Evolutionary conservation across 2,797 vertebrate genomes (phyloP).

Genomic region (Pelodytes ibericus): DNA sequence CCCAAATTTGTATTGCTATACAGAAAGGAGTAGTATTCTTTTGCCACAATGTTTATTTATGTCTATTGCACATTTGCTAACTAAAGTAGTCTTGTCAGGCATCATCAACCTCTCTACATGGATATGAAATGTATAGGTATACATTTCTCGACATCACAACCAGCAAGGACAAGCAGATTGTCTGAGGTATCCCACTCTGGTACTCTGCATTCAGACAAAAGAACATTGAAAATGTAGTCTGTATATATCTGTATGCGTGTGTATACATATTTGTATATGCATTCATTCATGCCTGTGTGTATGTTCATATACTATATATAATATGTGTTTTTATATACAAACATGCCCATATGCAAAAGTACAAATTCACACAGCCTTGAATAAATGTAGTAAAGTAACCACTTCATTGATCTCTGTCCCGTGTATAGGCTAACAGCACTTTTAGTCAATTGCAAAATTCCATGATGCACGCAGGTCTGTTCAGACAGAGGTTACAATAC

Average conservation of each 20-base stretch:
- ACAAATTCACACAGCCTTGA: not conserved
- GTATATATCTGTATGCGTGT: not conserved
- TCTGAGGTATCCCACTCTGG: no score
- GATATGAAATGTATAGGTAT: not conserved
- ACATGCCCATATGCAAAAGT: not conserved
- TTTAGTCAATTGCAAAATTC: conserved; percentile 35
- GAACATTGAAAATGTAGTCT: not conserved
- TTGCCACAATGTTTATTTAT: not conserved
- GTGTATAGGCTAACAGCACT: not conserved
- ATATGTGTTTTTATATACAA: not conserved
- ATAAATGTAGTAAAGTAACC: conserved; percentile 2
- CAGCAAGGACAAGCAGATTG: not conserved
- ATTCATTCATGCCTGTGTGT: not conserved
- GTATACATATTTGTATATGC: conserved; percentile 14
- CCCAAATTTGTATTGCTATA: not conserved
- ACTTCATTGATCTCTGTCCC: conserved; percentile 11
- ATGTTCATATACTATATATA: not conserved
- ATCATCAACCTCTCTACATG: not conserved
- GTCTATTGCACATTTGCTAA: not conserved
- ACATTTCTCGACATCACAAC: not conserved
- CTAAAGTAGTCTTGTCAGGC: not conserved
- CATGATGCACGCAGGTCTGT: conserved; percentile 22
- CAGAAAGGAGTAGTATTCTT: not conserved
- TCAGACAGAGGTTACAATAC: conserved; percentile 8
- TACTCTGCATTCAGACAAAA: not conserved